Evolutionary conservation across 64 coral and sea anemone genomes (phyloP).

Genomic region (Pocillopora damicornis): DNA sequence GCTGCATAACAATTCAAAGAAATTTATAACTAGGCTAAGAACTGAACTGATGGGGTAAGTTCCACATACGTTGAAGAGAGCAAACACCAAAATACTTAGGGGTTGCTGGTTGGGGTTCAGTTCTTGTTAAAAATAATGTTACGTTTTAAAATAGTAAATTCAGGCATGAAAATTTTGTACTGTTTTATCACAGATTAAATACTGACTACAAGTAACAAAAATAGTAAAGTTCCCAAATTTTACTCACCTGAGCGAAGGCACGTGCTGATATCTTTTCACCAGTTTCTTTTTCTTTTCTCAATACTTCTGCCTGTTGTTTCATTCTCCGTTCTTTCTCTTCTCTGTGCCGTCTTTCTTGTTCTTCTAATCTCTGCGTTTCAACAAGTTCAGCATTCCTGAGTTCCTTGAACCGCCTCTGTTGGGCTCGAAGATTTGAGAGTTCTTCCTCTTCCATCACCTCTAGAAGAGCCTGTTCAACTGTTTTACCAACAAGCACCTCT

Average conservation of each 20-base stretch:
- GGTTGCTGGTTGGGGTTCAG: neutral
- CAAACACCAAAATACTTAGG: too few relatives aligned
- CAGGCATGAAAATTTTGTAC: too few relatives aligned
- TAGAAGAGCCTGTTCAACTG: conserved; percentile 89
- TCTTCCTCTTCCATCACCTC: conserved; percentile 99
- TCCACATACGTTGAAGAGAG: too few relatives aligned
- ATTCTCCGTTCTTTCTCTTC: conserved; percentile 98
- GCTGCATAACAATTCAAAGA: too few relatives aligned
- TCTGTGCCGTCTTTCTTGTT: conserved; percentile 93
- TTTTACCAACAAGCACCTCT: conserved; percentile 94
- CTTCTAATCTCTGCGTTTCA: conserved; percentile 95
- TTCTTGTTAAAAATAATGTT: neutral
- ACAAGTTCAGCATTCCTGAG: conserved; percentile 98
- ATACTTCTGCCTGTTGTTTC: conserved; percentile 93
- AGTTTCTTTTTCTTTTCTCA: conserved; percentile 95
- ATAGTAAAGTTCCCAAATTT: neutral
- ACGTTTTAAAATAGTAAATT: too few relatives aligned
- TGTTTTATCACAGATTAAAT: too few relatives aligned
- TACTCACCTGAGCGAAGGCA: conserved; percentile 93
- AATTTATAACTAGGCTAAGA: too few relatives aligned
- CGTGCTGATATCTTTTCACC: conserved; percentile 95
- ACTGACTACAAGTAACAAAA: too few relatives aligned
- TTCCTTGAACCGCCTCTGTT: conserved; percentile 90
- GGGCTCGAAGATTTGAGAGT: conserved; percentile 86
- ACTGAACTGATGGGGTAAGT: too few relatives aligned